Percentiles rank a stretch among this genome's conserved stretches.
Evolutionary conservation across 2,888 invertebrate genomes (phyloP).

Genomic region (Hirtodrosophila cameraria): DNA sequence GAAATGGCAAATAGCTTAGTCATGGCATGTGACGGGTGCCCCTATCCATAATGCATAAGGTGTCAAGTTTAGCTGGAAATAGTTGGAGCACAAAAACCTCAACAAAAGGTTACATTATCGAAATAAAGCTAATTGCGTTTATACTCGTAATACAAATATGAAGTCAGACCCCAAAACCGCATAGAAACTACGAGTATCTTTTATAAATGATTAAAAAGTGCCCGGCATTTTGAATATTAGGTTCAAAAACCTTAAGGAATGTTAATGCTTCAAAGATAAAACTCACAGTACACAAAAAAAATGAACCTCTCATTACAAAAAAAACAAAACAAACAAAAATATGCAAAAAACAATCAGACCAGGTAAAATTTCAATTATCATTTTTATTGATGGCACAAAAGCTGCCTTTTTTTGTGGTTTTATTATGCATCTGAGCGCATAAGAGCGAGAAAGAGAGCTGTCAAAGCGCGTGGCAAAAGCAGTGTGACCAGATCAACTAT

Average conservation of each 20-base stretch:
- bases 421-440: not conserved
- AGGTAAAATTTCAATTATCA: constrained; percentile 65
- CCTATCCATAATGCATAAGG: constrained; percentile 44
- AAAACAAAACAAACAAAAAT: constrained; percentile 8
- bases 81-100: constrained; percentile 16
- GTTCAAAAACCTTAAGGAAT: constrained; percentile 68
- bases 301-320: constrained; percentile 11
- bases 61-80: constrained; percentile 58
- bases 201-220: constrained; percentile 4
- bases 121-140: constrained; percentile 22
- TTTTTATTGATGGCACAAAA: constrained; percentile 64
- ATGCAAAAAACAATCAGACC: constrained; percentile 35
- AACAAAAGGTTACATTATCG: constrained; percentile 36
- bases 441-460: constrained; percentile 29
- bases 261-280: constrained; percentile 44
- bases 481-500: constrained; percentile 32
- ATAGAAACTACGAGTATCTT: constrained; percentile 20
- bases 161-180: constrained; percentile 10
- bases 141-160: constrained; percentile 45
- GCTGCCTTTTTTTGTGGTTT: constrained; percentile 22
- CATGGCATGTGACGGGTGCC: constrained; percentile 43
- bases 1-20: constrained; percentile 42
- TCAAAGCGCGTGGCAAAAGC: constrained; percentile 3
- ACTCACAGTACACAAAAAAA: constrained; percentile 27
- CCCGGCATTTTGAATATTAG: constrained; percentile 14